Evolutionary conservation across 2,113 vertebrate species (phyloP).

Genomic region (Daboia siamensis): DNA sequence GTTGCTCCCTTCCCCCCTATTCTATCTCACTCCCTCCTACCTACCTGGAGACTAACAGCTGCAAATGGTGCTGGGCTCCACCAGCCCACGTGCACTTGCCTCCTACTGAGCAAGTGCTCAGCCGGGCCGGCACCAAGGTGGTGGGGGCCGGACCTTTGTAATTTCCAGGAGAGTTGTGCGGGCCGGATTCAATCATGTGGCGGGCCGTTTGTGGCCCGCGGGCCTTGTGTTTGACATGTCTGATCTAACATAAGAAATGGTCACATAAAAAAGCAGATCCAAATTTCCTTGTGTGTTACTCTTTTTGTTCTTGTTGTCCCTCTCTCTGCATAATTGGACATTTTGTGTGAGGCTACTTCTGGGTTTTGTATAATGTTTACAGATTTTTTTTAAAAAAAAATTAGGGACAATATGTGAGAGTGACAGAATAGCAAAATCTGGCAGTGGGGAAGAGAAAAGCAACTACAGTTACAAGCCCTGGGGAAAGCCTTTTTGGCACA

Average conservation of each 20-base stretch:
- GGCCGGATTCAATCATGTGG: too few species aligned
- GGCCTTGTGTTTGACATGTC: too few species aligned
- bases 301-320: neutral
- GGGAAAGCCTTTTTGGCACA: conserved; percentile 2
- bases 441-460: neutral
- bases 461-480: neutral
- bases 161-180: too few species aligned
- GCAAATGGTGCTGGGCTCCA: too few species aligned
- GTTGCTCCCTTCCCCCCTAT: too few species aligned
- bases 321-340: neutral
- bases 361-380: neutral
- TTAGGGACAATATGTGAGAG: neutral
- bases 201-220: too few species aligned
- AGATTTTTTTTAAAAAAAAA: neutral
- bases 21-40: too few species aligned
- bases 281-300: neutral
- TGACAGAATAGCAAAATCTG: neutral
- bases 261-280: neutral
- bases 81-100: too few species aligned
- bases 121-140: too few species aligned
- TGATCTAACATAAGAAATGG: neutral
- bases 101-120: too few species aligned
- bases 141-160: too few species aligned
- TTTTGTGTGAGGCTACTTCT: neutral
- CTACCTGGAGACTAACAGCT: too few species aligned